Evolutionary conservation across 2,797 vertebrate species (phyloP).

Genomic region (Phataginus tetradactyla): DNA sequence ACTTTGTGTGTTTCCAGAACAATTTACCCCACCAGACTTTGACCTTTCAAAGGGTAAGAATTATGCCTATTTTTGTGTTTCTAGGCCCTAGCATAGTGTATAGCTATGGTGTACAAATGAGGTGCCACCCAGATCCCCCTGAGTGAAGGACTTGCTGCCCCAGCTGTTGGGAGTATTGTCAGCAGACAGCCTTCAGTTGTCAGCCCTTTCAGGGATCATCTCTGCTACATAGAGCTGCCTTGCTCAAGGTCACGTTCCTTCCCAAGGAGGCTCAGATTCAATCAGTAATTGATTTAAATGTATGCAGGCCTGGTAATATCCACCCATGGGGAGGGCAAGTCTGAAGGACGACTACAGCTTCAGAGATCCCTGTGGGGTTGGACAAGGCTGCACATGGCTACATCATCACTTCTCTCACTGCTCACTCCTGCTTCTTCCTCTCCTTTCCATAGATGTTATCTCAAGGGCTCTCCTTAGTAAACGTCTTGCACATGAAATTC

Average conservation of each 20-base stretch:
- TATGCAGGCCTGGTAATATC: neutral
- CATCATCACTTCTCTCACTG: neutral
- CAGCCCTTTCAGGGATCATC: conserved; percentile 14
- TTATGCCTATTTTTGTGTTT: neutral
- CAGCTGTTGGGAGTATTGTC: neutral
- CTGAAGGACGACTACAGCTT: neutral
- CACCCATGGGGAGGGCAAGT: neutral
- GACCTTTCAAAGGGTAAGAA: neutral
- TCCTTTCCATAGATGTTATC: neutral
- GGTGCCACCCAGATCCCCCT: neutral
- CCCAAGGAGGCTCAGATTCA: neutral
- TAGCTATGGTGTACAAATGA: neutral
- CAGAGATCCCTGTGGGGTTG: neutral
- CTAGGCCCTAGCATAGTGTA: neutral
- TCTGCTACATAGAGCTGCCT: neutral
- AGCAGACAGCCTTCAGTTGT: neutral
- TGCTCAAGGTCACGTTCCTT: neutral
- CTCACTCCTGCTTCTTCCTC: neutral
- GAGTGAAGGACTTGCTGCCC: neutral
- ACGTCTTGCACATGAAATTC: neutral
- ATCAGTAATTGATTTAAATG: neutral
- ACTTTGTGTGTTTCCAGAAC: neutral
- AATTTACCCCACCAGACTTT: neutral
- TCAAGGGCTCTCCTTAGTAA: conserved; percentile 40
- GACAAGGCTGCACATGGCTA: neutral